Conservation (phyloP, 2,113 vertebrate species). For the Pollachius pollachius region DNA sequence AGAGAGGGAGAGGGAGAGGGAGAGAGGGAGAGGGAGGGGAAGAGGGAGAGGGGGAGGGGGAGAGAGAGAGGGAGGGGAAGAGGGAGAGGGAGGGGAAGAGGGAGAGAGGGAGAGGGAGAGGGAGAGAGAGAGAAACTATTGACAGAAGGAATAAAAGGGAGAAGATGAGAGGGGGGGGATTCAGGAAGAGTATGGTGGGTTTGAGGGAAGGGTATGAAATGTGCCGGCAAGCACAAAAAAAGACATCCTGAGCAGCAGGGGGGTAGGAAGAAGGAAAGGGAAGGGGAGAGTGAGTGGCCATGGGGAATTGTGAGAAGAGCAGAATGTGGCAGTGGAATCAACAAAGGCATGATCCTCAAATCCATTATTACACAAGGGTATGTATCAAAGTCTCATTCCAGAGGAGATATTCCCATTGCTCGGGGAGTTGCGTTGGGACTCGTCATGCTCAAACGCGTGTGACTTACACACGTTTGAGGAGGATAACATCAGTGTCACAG, state of each 20-base stretch:
- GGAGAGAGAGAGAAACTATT: too few relatives aligned
- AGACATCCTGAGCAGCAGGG: slow-evolving; percentile 48
- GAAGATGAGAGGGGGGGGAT: background rate
- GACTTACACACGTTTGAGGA: too few relatives aligned
- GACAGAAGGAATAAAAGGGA: background rate
- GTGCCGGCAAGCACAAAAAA: slow-evolving; percentile 35
- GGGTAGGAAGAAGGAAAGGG: slow-evolving; percentile 33
- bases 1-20: too few relatives aligned
- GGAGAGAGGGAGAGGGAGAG: background rate
- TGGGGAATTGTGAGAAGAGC: background rate
- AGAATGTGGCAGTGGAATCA: background rate
- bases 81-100: too few relatives aligned
- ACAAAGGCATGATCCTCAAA: slow-evolving; percentile 14
- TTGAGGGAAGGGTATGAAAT: background rate
- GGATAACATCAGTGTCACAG: too few relatives aligned
- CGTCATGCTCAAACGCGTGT: too few relatives aligned
- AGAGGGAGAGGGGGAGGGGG: too few relatives aligned
- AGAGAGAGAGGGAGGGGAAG: too few relatives aligned
- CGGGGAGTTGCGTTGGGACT: too few relatives aligned
- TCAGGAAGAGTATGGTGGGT: background rate
- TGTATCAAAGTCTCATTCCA: slow-evolving; percentile 17
- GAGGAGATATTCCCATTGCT: too few relatives aligned
- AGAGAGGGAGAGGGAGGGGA: too few relatives aligned
- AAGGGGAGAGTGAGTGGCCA: background rate
- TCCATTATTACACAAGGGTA: background rate